Percentiles rank a stretch among this genome's conserved stretches.
phyloP scores from a whole-genome alignment of 30 jellyfish, hydroid and myxozoan genomes.

The Turritopsis dohrnii region DNA sequence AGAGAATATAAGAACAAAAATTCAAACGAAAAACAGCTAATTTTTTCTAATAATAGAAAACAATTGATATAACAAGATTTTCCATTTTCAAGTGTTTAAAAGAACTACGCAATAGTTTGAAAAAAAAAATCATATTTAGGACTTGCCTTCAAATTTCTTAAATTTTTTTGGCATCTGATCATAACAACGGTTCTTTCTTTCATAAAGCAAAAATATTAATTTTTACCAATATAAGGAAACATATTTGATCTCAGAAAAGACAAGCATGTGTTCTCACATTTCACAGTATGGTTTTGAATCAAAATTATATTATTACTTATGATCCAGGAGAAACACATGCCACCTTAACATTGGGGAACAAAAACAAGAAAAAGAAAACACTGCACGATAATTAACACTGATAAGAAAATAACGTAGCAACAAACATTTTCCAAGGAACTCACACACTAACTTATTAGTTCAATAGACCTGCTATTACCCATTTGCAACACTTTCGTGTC shows the following conservation, averaged over 20 bases:
- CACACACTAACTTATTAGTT: too few species aligned
- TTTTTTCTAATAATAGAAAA: neutral
- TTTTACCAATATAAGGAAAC: neutral
- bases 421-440: too few species aligned
- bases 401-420: too few species aligned
- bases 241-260: neutral
- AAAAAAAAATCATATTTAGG: neutral
- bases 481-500: too few species aligned
- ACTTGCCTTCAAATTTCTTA: neutral
- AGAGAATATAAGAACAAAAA: neutral
- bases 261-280: neutral
- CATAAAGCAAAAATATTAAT: neutral
- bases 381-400: too few species aligned
- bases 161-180: neutral
- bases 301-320: too few species aligned
- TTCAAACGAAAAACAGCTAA: neutral
- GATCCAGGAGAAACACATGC: too few species aligned
- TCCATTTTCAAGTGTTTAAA: neutral
- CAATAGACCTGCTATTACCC: too few species aligned
- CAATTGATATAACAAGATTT: neutral
- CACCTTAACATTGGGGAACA: too few species aligned
- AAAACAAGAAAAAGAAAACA: too few species aligned
- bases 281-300: neutral
- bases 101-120: neutral
- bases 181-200: neutral